Conservation (phyloP, 2,797 vertebrate species). For the Silurus aristotelis region DNA sequence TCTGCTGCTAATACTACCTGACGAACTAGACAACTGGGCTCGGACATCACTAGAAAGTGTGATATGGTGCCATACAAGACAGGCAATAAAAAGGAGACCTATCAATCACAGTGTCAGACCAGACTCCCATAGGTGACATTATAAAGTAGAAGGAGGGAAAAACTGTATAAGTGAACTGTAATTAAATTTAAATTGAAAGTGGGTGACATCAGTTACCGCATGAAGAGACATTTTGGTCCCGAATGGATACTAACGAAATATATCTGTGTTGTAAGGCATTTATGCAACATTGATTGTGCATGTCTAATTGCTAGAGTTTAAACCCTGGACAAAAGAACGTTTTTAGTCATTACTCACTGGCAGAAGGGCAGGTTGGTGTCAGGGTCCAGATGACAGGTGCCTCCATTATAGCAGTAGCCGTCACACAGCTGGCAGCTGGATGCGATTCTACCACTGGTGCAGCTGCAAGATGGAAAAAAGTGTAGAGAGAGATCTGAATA, state of each 20-base stretch:
- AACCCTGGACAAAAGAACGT: conserved; percentile 45
- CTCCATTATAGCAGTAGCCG: conserved; percentile 97
- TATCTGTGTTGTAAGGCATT: conserved; percentile 28
- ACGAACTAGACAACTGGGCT: conserved; percentile 1
- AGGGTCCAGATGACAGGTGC: conserved; percentile 93
- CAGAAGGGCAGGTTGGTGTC: conserved; percentile 94
- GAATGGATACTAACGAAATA: conserved; percentile 26
- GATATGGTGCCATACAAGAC: neutral
- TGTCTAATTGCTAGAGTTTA: conserved; percentile 41
- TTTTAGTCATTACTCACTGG: conserved; percentile 89
- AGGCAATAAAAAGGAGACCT: neutral
- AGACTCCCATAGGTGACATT: neutral
- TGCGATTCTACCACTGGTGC: conserved; percentile 94
- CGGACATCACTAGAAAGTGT: neutral
- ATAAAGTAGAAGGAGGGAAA: neutral
- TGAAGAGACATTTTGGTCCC: conserved; percentile 14
- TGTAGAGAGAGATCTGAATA: conserved; percentile 14
- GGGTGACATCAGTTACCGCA: neutral
- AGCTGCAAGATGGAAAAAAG: conserved; percentile 73
- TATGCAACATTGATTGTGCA: neutral
- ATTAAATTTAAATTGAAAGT: conserved; percentile 17
- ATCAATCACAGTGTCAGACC: neutral
- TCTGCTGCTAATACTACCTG: conserved; percentile 39
- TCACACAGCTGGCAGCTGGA: conserved; percentile 96
- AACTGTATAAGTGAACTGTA: neutral